Conservation (phyloP, 2,888 invertebrate species). For the Lepidocyrtinus sp. region DNA sequence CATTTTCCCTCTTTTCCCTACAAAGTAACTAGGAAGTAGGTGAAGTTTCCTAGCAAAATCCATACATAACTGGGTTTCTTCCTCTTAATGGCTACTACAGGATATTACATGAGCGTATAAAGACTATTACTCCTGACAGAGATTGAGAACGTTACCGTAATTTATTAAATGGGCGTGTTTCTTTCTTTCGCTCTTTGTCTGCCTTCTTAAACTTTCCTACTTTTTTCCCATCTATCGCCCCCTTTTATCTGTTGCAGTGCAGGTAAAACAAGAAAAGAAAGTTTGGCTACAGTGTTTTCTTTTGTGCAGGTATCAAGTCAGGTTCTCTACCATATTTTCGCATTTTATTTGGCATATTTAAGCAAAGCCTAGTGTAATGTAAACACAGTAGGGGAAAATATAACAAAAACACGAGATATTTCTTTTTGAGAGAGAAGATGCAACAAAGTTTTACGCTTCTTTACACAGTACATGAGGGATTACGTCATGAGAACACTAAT, state of each 20-base stretch:
- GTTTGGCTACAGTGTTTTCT: no score
- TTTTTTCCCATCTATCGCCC: neutral
- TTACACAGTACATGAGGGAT: slow-evolving; percentile 4
- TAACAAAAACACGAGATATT: no score
- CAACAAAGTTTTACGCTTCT: neutral
- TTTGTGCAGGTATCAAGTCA: no score
- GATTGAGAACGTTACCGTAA: slow-evolving; percentile 51
- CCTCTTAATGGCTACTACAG: slow-evolving; percentile 14
- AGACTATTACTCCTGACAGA: slow-evolving; percentile 36
- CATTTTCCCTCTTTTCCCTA: slow-evolving; percentile 11
- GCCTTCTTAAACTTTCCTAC: neutral
- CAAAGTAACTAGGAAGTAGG: neutral
- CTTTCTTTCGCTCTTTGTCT: slow-evolving; percentile 1
- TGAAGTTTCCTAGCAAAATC: neutral
- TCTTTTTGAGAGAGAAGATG: neutral
- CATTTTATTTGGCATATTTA: no score
- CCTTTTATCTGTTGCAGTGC: slow-evolving; percentile 4
- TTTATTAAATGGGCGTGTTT: slow-evolving; percentile 51
- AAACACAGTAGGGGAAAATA: no score
- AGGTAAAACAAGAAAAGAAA: slow-evolving; percentile 13
- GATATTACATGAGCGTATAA: slow-evolving; percentile 4
- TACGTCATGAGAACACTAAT: neutral
- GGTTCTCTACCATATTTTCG: no score
- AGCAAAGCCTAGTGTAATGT: no score
- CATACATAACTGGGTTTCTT: slow-evolving; percentile 1